Conservation (phyloP, 2,797 vertebrate species). For the Tokudaia muenninki region DNA sequence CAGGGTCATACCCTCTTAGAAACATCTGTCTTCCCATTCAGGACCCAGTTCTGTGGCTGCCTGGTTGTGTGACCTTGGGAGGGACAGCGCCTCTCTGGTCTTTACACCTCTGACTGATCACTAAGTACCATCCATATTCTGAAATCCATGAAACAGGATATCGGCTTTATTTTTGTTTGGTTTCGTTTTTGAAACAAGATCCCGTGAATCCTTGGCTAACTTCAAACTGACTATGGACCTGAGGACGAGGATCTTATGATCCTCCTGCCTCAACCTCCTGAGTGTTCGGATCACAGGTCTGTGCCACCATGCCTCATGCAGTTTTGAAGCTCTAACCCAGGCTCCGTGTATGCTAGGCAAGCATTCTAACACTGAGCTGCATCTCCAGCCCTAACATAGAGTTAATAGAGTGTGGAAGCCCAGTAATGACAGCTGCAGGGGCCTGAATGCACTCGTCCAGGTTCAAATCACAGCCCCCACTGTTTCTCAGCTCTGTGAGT, state of each 20-base stretch:
- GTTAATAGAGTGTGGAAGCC: not conserved
- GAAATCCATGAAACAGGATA: not conserved
- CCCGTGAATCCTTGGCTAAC: not conserved
- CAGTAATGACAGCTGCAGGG: not conserved
- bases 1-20: not conserved
- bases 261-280: not conserved
- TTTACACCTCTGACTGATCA: not conserved
- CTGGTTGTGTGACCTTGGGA: constrained; percentile 40
- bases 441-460: not conserved
- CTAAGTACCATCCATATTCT: not conserved
- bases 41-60: not conserved
- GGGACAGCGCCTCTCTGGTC: constrained; percentile 20
- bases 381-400: not conserved
- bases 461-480: not conserved
- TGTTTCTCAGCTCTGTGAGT: not conserved
- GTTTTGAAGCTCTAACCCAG: not conserved
- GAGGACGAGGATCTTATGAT: not conserved
- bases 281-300: not conserved
- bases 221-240: not conserved
- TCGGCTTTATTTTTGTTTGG: not conserved
- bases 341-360: not conserved
- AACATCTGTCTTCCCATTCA: constrained; percentile 64
- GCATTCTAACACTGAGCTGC: not conserved
- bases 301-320: too few species aligned
- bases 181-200: not conserved